Conservation (phyloP, 1,140 invertebrate genomes). For the Maniola jurtina region DNA sequence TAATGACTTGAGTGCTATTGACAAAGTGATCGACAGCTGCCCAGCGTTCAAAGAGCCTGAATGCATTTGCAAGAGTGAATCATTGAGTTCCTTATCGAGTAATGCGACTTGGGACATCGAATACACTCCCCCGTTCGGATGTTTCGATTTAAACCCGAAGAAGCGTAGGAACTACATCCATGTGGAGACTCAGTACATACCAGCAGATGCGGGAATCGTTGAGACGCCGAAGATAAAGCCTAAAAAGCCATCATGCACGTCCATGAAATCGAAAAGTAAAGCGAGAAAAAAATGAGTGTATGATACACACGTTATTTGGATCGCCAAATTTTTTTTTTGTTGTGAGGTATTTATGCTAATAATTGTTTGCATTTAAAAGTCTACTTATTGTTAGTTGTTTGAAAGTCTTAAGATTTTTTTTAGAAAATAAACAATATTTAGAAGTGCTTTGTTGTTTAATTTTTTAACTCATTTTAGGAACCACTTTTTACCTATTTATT, state of each 20-base stretch:
- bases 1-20: slow-evolving; percentile 69
- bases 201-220: slow-evolving; percentile 59
- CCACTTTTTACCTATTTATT: no score
- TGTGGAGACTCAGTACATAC: slow-evolving; percentile 67
- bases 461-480: no score
- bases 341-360: neutral
- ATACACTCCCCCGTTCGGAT: slow-evolving; percentile 72
- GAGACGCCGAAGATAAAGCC: slow-evolving; percentile 46
- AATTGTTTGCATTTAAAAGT: neutral
- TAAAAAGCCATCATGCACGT: slow-evolving; percentile 48
- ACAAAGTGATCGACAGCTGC: slow-evolving; percentile 68
- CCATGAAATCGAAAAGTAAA: slow-evolving; percentile 42
- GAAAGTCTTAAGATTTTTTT: no score
- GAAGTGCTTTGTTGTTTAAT: no score
- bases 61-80: slow-evolving; percentile 66
- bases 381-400: no score
- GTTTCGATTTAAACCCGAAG: slow-evolving; percentile 62
- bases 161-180: slow-evolving; percentile 59
- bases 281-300: slow-evolving; percentile 44
- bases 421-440: no score
- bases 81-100: slow-evolving; percentile 65
- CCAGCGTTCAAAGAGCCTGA: slow-evolving; percentile 69
- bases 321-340: slow-evolving; percentile 17
- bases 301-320: neutral
- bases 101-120: slow-evolving; percentile 76